Evolutionary conservation across 2,888 invertebrate genomes (phyloP), one percentile per base, ranked within the genome.

Genomic region (Lissonota sp.): DNA sequence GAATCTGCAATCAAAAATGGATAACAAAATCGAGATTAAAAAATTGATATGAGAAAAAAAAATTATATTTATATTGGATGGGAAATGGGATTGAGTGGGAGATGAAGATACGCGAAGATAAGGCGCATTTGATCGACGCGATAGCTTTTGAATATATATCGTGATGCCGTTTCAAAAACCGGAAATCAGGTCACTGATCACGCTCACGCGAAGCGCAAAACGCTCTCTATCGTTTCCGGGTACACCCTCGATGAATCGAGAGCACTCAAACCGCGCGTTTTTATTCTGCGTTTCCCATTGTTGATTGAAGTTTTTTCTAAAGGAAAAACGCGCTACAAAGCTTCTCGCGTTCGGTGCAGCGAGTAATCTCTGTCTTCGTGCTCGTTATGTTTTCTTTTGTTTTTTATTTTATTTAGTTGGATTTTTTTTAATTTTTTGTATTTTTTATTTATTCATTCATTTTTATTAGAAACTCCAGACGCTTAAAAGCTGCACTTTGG

Each of bases 1-100:
- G 67, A 60, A 75, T 78, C 81, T 81, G 81, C 55, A 74, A 80
- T 57, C n/a, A 80, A 55, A n/a, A 53, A 71, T 16, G 70, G 60
- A 53, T 5, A 57, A 8, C 51, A n/a, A 67, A 62, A 53, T 10
- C 6, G 10, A 49, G n/a, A 8, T 64, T 37, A n/a, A 73, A 60
- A 26, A 64, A 12, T 64, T 26, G 26, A 26, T 40, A 1, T 39
- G 10, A 51, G 46, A 63, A 37, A 10, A 5, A 2, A 12, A 49
- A 37, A 57, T 26, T 71, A 5, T 62, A 64, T 64, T 8, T 53
- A 57, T 8, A 46, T 49, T n/a, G 5, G n/a, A 5, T 49, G n/a
- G 49, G 4, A 10, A 12, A 14, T 10, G 0, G 4, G n/a, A 63
- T 8, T 6, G 8, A 37, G 7, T 16, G 8, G 26, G 12, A 7